phyloP scores from a whole-genome alignment of 2,888 invertebrate genomes.

The Barypeithes pellucidus region DNA sequence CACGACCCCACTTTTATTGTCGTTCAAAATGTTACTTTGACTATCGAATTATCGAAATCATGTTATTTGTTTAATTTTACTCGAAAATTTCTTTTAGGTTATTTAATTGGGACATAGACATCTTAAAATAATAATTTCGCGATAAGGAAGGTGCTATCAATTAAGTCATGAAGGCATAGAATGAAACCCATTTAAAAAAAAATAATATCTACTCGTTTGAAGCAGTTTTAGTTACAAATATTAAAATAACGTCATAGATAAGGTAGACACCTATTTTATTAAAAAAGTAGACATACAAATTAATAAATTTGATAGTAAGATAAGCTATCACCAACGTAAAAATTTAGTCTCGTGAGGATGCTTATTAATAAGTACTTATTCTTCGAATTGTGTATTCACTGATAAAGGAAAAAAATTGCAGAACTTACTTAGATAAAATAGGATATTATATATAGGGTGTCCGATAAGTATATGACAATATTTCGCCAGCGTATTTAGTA shows the following conservation, averaged over 20 bases:
- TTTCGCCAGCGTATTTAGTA: too few species aligned
- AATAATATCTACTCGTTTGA: neutral
- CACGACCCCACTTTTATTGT: too few species aligned
- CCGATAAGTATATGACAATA: too few species aligned
- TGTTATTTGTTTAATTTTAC: neutral
- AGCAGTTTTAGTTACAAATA: neutral
- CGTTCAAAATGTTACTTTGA: neutral
- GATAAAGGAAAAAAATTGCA: neutral
- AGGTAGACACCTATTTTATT: constrained; percentile 14
- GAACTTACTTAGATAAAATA: too few species aligned
- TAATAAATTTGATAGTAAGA: constrained; percentile 15
- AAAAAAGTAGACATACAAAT: constrained; percentile 9
- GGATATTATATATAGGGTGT: too few species aligned
- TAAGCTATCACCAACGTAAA: constrained; percentile 15
- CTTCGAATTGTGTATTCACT: neutral
- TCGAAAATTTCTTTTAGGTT: neutral
- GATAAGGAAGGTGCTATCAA: constrained; percentile 7
- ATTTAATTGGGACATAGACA: neutral
- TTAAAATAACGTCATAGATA: constrained; percentile 16
- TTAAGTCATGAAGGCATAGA: neutral
- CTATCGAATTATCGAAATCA: constrained; percentile 5
- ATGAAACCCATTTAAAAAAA: neutral
- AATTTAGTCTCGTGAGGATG: constrained; percentile 15
- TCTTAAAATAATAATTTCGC: neutral
- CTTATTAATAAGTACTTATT: neutral